Base-by-base conservation (phyloP, 2,113 vertebrate genomes). In the Brachyhypopomus gauderio region DNA sequence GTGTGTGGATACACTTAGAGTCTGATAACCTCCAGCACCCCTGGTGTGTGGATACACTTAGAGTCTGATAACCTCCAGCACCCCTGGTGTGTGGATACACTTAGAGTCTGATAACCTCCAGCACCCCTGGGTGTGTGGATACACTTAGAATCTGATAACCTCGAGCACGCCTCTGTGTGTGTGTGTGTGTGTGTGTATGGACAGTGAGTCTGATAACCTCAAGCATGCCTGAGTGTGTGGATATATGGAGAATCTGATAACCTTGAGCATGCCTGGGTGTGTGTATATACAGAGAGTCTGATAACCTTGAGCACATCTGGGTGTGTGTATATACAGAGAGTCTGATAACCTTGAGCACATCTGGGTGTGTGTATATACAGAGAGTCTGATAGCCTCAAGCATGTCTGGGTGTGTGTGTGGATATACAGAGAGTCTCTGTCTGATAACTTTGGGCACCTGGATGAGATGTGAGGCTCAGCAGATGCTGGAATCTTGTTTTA, bases 191-290 rank as follows among this genome's bases (percentile, higher is more conserved):
- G 30, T 30, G 30, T 30, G 3, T 30, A 30, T 30, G 3, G 1
- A 30, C 3, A 3, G 2, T 2, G 30, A 30, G 30, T 30, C 30
- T 30, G 30, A 30, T 30, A 30, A 30, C 30, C 36, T 38, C 19
- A 14, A 25, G 27, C 55, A 63, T 78, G 81, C 75, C 38, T 72
- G 85, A 45, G 58, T 56, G 30, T 30, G 30, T 30, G 30, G 1
- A 30, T 30, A 30, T 30, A 30, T 3, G 30, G 3, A 30, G 30
- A 30, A 3, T 30, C 30, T 30, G 30, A 30, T 30, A 30, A 30
- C 78, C 36, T 38, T 22, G 19, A 25, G 27, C 55, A 63, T 78
- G 81, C 75, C 38, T 72, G 85, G 55, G 58, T 56, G 48, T 73
- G 30, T 30, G 30, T 30, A 30, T 30, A 30, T 30, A 30, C 30